Base-by-base conservation (phyloP, 2,113 vertebrate genomes). In the Brachypteracias leptosomus region DNA sequence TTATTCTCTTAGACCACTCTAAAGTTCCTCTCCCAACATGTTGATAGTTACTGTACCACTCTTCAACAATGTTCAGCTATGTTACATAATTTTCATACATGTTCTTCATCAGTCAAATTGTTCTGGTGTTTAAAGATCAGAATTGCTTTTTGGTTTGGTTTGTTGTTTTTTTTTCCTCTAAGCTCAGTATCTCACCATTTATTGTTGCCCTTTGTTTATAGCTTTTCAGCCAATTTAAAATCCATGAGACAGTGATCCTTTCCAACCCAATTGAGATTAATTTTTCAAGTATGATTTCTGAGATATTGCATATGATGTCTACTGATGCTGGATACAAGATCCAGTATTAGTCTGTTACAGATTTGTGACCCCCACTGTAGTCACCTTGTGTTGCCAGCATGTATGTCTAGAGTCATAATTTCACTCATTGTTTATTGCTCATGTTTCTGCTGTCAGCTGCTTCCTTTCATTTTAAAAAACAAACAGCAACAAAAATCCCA, bases 181-280 rank as follows among this genome's bases (percentile, higher is more conserved):
- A 89, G 28, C 47, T 68, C 35, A 54, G 0, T 74, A 71, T 76
- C 35, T 86, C 13, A 62, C 55, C 10, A 77, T 91, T 55, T 85
- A 74, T 77, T 36, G 55, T 28, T 80, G 44, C 24, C 26, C 52
- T 86, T 90, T 13, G 0, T 93, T 75, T 89, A 72, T 44, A 86
- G 47, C 68, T 86, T 93, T 63, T 84, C 72, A 77, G n/a, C 31
- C 52, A 66, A 22, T 89, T 94, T 91, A 70, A 94, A 91, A 76
- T 90, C 83, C 52, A 78, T n/a, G 21, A 85, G 85, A 63, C 20
- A 66, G 5, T 33, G 35, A 28, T 93, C 38, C 75, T 84, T 94
- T 92, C 68, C 61, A 81, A 49, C 7, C 33, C 57, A 81, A 52
- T 0, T 52, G 55, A 88, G 75, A 88, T 77, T 74, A 74, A 85